These are phyloP conservation scores for Phaenicophaeus curvirostris DNA, from an alignment of 2,797 vertebrate species.

Conservation along the genomic window DNA sequence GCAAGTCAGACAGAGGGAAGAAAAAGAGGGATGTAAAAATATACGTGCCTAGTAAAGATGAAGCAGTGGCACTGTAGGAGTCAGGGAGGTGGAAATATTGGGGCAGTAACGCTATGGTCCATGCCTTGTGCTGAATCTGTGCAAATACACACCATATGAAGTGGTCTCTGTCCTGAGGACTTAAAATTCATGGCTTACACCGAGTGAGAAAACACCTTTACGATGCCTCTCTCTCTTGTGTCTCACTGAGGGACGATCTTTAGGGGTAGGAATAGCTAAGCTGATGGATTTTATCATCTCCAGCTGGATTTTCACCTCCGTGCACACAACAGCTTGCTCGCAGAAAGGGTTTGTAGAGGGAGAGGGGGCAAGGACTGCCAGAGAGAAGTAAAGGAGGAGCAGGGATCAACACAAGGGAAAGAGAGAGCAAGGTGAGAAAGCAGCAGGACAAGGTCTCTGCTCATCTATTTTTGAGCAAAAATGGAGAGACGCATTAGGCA, in stretches of 20 bases:
- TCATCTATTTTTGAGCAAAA: background rate
- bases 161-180: background rate
- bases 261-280: background rate
- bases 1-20: background rate
- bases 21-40: background rate
- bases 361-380: background rate
- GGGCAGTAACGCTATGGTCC: background rate
- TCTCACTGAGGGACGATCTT: background rate
- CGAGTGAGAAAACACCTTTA: background rate
- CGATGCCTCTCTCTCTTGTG: background rate
- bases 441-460: background rate
- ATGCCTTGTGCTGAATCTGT: background rate
- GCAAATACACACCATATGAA: background rate
- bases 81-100: constrained; percentile 3
- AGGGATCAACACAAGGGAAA: background rate
- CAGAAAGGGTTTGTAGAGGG: background rate
- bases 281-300: background rate
- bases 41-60: background rate
- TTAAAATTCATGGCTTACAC: constrained; percentile 8
- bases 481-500: background rate
- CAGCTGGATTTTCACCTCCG: background rate
- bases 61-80: background rate
- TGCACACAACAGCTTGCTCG: background rate
- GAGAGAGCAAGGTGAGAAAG: background rate
- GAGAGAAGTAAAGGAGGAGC: background rate